Evolutionary conservation across 2,113 vertebrate genomes (phyloP).

Genomic region (Varanus salvator): DNA sequence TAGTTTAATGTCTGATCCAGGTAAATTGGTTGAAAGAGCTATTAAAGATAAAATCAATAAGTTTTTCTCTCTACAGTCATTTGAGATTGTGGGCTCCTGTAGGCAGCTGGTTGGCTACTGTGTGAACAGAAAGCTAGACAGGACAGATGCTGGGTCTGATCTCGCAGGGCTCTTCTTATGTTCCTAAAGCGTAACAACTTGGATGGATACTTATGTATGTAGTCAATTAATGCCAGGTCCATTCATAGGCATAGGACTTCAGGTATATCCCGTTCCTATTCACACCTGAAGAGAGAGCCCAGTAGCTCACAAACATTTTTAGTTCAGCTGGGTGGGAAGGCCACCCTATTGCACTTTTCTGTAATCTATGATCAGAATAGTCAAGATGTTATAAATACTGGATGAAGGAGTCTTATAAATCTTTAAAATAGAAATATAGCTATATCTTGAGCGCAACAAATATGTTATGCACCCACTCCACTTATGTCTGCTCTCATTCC

Average conservation of each 20-base stretch:
- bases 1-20: no score
- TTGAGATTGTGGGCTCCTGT: no score
- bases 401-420: constrained; percentile 66
- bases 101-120: no score
- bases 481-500: constrained; percentile 25
- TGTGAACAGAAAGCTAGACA: no score
- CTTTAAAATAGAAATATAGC: constrained; percentile 61
- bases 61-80: no score
- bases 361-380: constrained; percentile 64
- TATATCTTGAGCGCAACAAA: constrained; percentile 49
- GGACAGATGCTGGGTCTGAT: no score
- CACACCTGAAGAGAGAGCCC: constrained; percentile 2
- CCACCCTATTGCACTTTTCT: constrained; percentile 54
- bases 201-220: background rate
- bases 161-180: no score
- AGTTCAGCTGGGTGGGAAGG: background rate
- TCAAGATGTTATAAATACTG: constrained; percentile 68
- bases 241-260: background rate
- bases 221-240: background rate
- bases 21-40: no score
- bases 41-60: no score
- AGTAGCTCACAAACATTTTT: background rate
- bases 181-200: background rate
- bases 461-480: background rate
- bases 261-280: background rate